Conservation (phyloP, 2,888 invertebrate genomes). For the Philhelius pedissequus region DNA sequence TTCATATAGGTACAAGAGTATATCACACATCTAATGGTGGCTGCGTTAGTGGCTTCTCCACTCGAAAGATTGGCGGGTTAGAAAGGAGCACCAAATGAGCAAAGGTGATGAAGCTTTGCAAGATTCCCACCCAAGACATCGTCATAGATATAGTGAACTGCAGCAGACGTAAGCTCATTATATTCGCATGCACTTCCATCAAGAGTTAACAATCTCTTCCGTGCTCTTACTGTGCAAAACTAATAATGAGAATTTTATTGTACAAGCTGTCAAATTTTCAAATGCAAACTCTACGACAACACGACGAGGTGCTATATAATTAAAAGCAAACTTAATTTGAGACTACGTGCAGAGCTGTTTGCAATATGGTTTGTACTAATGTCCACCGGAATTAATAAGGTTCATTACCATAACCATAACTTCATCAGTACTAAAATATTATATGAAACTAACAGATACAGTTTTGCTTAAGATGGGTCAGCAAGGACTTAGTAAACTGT, state of each 20-base stretch:
- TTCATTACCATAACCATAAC: no score
- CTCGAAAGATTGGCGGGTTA: background rate
- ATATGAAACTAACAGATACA: no score
- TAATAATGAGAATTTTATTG: background rate
- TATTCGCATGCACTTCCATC: background rate
- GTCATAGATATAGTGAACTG: background rate
- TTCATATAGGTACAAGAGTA: background rate
- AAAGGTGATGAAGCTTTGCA: background rate
- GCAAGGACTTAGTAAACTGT: no score
- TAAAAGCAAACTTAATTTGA: background rate
- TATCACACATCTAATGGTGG: background rate
- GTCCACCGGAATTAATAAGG: no score
- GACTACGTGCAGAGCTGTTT: background rate
- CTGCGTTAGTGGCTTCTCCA: background rate
- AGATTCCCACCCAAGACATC: background rate
- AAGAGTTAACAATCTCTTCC: conserved; percentile 30
- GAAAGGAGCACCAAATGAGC: background rate
- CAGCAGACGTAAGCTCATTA: background rate
- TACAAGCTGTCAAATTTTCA: background rate
- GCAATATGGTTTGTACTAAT: background rate
- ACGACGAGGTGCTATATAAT: background rate
- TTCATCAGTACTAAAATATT: no score
- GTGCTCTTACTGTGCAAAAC: background rate
- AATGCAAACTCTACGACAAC: background rate
- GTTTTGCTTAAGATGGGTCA: no score